These are phyloP conservation scores for Spilosoma lubricipeda DNA, from an alignment of 2,888 invertebrate genomes.

Conservation along the genomic window DNA sequence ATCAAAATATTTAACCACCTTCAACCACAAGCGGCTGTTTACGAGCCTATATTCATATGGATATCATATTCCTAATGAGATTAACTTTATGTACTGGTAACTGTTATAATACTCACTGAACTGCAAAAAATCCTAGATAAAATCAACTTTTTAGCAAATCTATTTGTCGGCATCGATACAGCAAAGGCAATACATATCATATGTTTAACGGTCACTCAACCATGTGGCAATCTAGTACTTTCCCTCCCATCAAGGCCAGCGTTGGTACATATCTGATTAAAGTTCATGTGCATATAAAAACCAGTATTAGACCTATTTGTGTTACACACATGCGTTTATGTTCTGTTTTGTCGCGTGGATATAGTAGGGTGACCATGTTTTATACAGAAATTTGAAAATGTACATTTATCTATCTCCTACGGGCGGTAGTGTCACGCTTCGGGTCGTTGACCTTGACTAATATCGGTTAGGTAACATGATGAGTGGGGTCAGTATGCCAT, in stretches of 20 bases:
- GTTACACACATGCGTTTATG: neutral
- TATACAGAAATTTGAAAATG: neutral
- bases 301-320: constrained; percentile 26
- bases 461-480: no score
- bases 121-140: neutral
- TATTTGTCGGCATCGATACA: neutral
- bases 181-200: constrained; percentile 9
- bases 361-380: neutral
- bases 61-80: no score
- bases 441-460: no score
- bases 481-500: no score
- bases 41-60: no score
- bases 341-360: neutral
- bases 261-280: constrained; percentile 24
- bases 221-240: constrained; percentile 30
- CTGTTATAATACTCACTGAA: neutral
- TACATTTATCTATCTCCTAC: neutral
- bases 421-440: no score
- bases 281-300: constrained; percentile 47
- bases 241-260: constrained; percentile 42
- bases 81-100: no score
- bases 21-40: no score
- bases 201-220: constrained; percentile 16
- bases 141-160: neutral
- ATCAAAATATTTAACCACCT: no score